These are phyloP conservation scores for Tretioscincus oriximinensis DNA, from an alignment of 2,113 vertebrate species.

Conservation along the genomic window DNA sequence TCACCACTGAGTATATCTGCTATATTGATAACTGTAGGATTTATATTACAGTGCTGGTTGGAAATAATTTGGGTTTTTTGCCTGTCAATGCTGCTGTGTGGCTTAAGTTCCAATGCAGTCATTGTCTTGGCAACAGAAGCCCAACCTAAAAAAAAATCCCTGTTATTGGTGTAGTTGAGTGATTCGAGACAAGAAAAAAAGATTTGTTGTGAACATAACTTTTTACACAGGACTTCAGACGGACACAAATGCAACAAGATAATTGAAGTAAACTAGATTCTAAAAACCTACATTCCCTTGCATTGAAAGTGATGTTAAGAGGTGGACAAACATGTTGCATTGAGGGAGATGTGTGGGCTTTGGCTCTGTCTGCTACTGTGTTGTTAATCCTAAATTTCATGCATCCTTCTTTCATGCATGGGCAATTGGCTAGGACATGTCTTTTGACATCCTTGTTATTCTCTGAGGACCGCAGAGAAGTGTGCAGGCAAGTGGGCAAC, in stretches of 20 bases:
- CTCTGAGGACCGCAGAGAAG: slow-evolving; percentile 55
- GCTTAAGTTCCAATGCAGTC: neutral
- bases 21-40: neutral
- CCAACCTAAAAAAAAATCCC: neutral
- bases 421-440: slow-evolving; percentile 73
- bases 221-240: neutral
- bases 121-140: neutral
- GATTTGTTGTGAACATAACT: neutral
- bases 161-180: neutral
- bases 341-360: neutral
- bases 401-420: slow-evolving; percentile 46
- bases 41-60: neutral
- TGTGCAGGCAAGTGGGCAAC: slow-evolving; percentile 72
- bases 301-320: neutral
- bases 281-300: neutral
- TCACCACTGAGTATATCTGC: neutral
- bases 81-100: neutral
- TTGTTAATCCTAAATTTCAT: slow-evolving; percentile 15
- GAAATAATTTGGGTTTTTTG: neutral
- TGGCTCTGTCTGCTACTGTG: neutral
- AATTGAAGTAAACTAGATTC: neutral
- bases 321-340: slow-evolving; percentile 11
- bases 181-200: neutral
- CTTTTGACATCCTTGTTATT: slow-evolving; percentile 61
- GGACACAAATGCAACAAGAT: neutral